These are phyloP conservation scores for Myopa testacea DNA, from an alignment of 2,888 invertebrate species.

Conservation along the genomic window DNA sequence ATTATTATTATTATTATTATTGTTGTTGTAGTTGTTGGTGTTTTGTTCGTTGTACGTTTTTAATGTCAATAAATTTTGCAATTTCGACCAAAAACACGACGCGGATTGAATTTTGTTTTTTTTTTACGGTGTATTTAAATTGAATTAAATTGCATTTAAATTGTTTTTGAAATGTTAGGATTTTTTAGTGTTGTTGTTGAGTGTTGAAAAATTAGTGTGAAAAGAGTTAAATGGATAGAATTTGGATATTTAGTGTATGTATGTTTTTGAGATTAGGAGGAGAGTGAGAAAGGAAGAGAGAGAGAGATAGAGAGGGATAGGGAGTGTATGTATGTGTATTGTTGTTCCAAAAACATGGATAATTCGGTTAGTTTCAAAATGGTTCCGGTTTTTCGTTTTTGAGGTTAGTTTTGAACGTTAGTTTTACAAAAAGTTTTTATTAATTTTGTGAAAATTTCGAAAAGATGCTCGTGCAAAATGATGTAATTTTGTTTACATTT, in stretches of 20 bases:
- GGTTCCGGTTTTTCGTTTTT: constrained; percentile 18
- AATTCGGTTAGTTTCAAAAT: constrained; percentile 17
- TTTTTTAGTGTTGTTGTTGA: constrained; percentile 18
- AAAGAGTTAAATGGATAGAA: not conserved
- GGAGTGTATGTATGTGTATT: constrained; percentile 33
- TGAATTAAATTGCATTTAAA: not conserved
- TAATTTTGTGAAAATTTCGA: constrained; percentile 38
- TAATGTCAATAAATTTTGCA: constrained; percentile 25
- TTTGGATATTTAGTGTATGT: constrained; percentile 6
- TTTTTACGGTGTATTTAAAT: constrained; percentile 5
- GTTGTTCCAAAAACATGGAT: constrained; percentile 22
- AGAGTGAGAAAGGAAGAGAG: constrained; percentile 9
- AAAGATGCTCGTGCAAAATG: constrained; percentile 57
- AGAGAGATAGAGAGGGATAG: constrained; percentile 9
- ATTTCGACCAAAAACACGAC: constrained; percentile 16
- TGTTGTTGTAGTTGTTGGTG: constrained; percentile 22
- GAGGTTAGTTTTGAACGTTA: constrained; percentile 32
- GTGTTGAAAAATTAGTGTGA: not conserved
- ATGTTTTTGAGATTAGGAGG: not conserved
- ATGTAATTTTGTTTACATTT: constrained; percentile 64
- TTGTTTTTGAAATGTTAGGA: constrained; percentile 39
- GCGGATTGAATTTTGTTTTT: constrained; percentile 16
- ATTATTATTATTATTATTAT: constrained; percentile 8
- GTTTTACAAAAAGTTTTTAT: constrained; percentile 16
- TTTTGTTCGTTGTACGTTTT: constrained; percentile 22